These are phyloP conservation scores for Gibbula magus DNA, from an alignment of 2,888 invertebrate species.

Conservation along the genomic window DNA sequence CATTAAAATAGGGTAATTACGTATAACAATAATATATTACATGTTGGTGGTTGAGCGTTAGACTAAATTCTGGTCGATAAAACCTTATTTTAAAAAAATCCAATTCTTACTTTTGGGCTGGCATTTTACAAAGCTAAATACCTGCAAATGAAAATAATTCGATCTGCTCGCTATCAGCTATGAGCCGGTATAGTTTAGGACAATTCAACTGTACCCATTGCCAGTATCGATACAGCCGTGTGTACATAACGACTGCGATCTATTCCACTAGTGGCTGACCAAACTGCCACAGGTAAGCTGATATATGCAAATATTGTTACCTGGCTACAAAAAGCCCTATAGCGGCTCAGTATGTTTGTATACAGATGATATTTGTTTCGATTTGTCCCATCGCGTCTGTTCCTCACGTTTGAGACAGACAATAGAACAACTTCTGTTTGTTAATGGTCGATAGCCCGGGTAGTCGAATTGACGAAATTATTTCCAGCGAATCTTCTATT, in stretches of 20 bases:
- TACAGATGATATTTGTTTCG: background rate
- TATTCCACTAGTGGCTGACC: background rate
- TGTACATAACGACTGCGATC: background rate
- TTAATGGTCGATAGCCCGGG: background rate
- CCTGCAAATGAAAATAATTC: no score
- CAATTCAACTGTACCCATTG: no score
- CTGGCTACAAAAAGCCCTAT: background rate
- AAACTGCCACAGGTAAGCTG: background rate
- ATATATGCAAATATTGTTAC: conserved; percentile 11
- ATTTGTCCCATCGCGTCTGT: background rate
- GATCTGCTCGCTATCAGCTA: no score
- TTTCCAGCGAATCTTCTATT: background rate
- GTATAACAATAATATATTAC: no score
- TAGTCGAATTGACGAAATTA: background rate
- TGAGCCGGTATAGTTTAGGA: no score
- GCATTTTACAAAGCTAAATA: no score
- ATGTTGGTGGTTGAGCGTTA: no score
- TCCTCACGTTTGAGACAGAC: background rate
- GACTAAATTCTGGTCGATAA: no score
- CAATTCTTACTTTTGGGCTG: no score
- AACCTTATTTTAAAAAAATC: no score
- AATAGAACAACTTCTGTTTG: background rate
- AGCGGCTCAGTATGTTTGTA: background rate
- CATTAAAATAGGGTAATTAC: no score
- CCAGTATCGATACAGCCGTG: no score